phyloP scores from a whole-genome alignment of 2,113 vertebrate species.

The Solenodon paradoxus region DNA sequence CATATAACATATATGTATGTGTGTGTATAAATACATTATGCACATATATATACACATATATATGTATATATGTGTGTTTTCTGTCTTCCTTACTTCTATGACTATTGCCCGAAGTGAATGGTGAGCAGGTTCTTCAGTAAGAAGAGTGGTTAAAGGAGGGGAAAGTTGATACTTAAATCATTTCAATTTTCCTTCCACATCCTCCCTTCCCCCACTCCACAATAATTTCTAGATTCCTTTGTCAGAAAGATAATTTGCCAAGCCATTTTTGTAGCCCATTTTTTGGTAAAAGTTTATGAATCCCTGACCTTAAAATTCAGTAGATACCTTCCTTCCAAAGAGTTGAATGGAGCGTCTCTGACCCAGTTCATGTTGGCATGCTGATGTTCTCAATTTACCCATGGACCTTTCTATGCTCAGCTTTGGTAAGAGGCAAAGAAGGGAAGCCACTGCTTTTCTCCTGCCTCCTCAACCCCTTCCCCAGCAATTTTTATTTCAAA shows the following conservation, averaged over 20 bases:
- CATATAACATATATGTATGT: too few species aligned
- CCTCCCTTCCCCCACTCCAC: background rate
- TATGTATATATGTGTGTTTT: too few species aligned
- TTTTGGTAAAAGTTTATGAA: background rate
- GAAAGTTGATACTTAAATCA: background rate
- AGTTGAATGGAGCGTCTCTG: background rate
- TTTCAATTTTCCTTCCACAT: background rate
- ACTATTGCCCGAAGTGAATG: background rate
- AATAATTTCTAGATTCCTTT: background rate
- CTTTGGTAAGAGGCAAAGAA: background rate
- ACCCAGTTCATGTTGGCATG: background rate
- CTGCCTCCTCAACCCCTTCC: background rate
- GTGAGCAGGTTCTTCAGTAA: background rate
- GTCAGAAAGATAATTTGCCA: background rate
- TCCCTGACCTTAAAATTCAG: conserved; percentile 8
- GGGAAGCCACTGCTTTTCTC: background rate
- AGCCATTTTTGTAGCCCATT: background rate
- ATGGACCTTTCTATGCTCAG: background rate
- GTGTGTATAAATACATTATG: too few species aligned
- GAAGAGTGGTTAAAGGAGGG: background rate
- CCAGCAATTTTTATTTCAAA: background rate
- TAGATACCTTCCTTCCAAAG: background rate
- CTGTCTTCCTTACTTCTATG: background rate
- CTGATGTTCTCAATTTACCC: background rate
- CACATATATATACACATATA: too few species aligned